A percentile compares a stretch with the other conserved stretches of the same genome.
These are phyloP conservation scores for Monochamus saltuarius DNA, from an alignment of 1,140 invertebrate species.

Conservation along the genomic window DNA sequence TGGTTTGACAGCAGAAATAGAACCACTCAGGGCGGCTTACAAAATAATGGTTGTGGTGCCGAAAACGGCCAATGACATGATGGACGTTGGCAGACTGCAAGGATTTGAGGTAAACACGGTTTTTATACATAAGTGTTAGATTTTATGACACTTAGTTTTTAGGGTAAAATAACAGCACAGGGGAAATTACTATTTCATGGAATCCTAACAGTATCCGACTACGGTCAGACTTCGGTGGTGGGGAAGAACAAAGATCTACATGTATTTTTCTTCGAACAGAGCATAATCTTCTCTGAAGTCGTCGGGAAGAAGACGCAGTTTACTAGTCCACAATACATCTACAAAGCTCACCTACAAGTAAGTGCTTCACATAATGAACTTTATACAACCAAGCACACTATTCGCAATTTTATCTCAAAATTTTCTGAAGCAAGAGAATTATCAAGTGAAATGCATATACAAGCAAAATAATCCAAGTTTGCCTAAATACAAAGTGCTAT, in stretches of 20 bases:
- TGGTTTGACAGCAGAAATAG: slow-evolving; percentile 66
- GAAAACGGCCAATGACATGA: slow-evolving; percentile 98
- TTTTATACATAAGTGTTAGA: not conserved
- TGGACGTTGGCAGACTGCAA: slow-evolving; percentile 95
- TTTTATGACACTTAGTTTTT: slow-evolving; percentile 21
- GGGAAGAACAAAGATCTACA: slow-evolving; percentile 85
- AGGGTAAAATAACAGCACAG: slow-evolving; percentile 97
- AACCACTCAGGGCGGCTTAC: slow-evolving; percentile 74
- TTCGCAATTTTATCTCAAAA: too few relatives aligned
- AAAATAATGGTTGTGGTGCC: slow-evolving; percentile 87
- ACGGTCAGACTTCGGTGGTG: slow-evolving; percentile 57
- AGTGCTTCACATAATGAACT: too few relatives aligned
- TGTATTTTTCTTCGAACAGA: slow-evolving; percentile 98
- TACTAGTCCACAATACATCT: slow-evolving; percentile 92
- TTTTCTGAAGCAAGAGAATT: too few relatives aligned
- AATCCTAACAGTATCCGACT: slow-evolving; percentile 78
- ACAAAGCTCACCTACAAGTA: slow-evolving; percentile 97
- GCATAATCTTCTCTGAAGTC: slow-evolving; percentile 94
- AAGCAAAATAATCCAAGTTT: too few relatives aligned
- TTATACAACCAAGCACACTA: too few relatives aligned
- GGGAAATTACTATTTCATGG: slow-evolving; percentile 94
- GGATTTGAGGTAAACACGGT: slow-evolving; percentile 84
- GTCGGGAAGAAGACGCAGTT: slow-evolving; percentile 93
- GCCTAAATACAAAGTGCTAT: too few relatives aligned
- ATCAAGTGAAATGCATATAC: too few relatives aligned